Percentiles rank a stretch among this genome's conserved stretches.
Conservation (phyloP, 1,140 invertebrate genomes). For the Melanaphis sacchari region DNA sequence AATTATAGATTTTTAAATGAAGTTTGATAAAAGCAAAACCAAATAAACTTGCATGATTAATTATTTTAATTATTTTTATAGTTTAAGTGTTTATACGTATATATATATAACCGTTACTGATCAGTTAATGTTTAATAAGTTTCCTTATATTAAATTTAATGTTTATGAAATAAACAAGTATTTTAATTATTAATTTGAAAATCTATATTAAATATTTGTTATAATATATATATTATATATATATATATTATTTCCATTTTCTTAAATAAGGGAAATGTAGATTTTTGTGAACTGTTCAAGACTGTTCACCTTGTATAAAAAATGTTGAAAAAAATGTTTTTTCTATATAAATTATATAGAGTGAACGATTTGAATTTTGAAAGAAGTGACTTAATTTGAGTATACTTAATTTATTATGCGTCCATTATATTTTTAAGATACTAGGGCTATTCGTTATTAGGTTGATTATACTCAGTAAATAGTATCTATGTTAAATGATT, state of each 20-base stretch:
- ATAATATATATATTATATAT: not conserved
- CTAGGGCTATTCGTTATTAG: no score
- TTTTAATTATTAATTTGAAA: conserved; percentile 6
- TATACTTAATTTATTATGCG: no score
- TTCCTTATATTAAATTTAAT: not conserved
- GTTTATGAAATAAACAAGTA: not conserved
- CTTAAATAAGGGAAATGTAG: no score
- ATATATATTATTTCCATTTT: not conserved
- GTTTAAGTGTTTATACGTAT: not conserved
- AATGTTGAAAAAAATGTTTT: no score
- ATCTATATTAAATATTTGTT: no score
- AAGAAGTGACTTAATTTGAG: no score
- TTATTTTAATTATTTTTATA: not conserved
- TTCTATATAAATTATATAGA: no score
- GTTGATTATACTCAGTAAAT: not conserved
- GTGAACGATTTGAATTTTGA: no score
- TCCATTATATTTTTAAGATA: not conserved
- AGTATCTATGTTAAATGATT: no score
- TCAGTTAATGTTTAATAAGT: not conserved
- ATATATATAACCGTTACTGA: not conserved
- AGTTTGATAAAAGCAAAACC: not conserved
- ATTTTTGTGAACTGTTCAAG: no score
- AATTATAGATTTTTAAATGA: not conserved
- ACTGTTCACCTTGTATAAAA: no score
- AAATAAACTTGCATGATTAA: not conserved